Conservation (phyloP, 2,113 vertebrate species). For the Hippocampus abdominalis region DNA sequence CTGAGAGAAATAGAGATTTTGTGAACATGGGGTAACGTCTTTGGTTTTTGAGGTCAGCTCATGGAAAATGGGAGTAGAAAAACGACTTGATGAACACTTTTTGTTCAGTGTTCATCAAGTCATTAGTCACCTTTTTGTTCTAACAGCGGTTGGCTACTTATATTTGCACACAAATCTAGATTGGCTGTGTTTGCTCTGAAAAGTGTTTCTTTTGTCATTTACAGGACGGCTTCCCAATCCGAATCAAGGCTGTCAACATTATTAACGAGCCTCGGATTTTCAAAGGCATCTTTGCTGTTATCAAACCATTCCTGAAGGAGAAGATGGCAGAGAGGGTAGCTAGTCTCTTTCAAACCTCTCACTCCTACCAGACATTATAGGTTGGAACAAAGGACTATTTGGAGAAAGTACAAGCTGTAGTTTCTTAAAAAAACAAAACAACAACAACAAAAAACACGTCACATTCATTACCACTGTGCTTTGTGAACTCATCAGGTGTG, state of each 20-base stretch:
- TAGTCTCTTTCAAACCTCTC: conserved; percentile 20
- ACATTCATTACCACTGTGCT: not conserved
- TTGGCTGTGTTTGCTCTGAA: conserved; percentile 23
- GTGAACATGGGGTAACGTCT: too few species aligned
- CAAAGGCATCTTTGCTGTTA: conserved; percentile 98
- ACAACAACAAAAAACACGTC: not conserved
- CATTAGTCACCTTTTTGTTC: not conserved
- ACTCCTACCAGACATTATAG: conserved; percentile 5
- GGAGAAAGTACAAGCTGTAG: not conserved
- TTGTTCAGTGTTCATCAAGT: not conserved
- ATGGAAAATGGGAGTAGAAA: not conserved
- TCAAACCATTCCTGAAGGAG: conserved; percentile 98
- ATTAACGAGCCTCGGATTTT: conserved; percentile 97
- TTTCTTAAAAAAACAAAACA: not conserved
- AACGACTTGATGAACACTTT: too few species aligned
- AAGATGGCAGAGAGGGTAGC: conserved; percentile 97
- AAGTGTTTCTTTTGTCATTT: conserved; percentile 27
- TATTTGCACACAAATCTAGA: conserved; percentile 5
- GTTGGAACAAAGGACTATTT: conserved; percentile 21
- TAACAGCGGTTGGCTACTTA: conserved; percentile 9
- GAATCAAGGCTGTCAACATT: conserved; percentile 97
- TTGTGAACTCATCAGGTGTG: not conserved
- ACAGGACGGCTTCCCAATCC: conserved; percentile 96
- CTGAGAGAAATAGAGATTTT: too few species aligned
- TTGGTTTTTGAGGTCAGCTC: not conserved